These are phyloP conservation scores for Nanorana parkeri DNA, from an alignment of 2,113 vertebrate species.

Conservation along the genomic window DNA sequence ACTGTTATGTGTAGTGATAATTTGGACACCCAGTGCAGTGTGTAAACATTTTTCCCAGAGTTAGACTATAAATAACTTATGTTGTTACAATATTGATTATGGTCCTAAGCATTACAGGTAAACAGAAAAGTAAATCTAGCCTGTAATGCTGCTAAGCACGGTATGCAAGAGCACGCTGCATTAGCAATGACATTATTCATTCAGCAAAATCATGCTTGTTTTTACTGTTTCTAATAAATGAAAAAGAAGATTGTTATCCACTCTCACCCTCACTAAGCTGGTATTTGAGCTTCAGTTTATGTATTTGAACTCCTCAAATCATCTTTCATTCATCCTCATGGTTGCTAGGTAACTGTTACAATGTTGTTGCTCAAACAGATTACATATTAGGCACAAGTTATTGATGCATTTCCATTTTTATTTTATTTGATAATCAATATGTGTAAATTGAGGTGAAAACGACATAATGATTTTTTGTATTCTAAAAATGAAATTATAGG, in stretches of 20 bases:
- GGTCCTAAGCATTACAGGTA: too few relatives aligned
- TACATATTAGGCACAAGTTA: slow-evolving; percentile 37
- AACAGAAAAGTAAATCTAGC: background rate
- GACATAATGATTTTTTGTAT: slow-evolving; percentile 26
- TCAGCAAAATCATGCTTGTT: slow-evolving; percentile 11
- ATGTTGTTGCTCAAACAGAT: slow-evolving; percentile 26
- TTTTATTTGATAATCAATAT: slow-evolving; percentile 50
- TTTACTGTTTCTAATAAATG: slow-evolving; percentile 17
- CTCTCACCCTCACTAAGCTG: slow-evolving; percentile 59
- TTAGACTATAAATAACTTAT: too few relatives aligned
- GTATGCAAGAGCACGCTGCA: background rate
- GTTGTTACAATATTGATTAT: too few relatives aligned
- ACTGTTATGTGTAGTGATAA: too few relatives aligned
- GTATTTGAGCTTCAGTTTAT: slow-evolving; percentile 57
- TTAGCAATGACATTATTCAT: background rate
- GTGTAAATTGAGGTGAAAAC: slow-evolving; percentile 27
- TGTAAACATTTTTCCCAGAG: too few relatives aligned
- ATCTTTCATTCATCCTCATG: slow-evolving; percentile 56
- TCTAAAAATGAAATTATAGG: slow-evolving; percentile 29
- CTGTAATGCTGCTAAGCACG: background rate
- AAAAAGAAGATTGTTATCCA: slow-evolving; percentile 49
- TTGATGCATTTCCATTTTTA: slow-evolving; percentile 34
- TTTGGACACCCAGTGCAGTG: too few relatives aligned
- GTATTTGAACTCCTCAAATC: slow-evolving; percentile 58
- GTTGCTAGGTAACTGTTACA: slow-evolving; percentile 57